A percentile compares a stretch with the other conserved stretches of the same genome.
Evolutionary conservation across 2,113 vertebrate genomes (phyloP).

Genomic region (Gasterosteus nipponicus): DNA sequence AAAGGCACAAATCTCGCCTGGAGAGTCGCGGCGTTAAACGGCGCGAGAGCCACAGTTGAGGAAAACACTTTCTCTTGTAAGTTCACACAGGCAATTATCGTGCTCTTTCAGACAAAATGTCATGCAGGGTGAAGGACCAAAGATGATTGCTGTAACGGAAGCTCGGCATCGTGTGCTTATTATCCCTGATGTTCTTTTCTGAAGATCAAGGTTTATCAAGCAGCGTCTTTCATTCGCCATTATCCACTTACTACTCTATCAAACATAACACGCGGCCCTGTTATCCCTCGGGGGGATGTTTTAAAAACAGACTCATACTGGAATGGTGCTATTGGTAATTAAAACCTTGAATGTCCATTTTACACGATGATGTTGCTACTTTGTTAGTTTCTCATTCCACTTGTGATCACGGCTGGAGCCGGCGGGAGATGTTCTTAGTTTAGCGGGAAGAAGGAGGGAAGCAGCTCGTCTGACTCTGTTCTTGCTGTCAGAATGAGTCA

Average conservation of each 20-base stretch:
- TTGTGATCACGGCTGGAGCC: background rate
- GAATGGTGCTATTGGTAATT: background rate
- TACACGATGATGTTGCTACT: background rate
- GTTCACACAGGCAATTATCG: conserved; percentile 35
- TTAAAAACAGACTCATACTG: conserved; percentile 10
- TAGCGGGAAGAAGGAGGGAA: background rate
- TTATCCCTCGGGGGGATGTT: background rate
- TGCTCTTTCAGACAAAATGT: conserved; percentile 19
- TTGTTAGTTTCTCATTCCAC: background rate
- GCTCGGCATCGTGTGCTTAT: conserved; percentile 20
- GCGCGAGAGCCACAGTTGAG: conserved; percentile 1
- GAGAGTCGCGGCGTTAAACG: conserved; percentile 22
- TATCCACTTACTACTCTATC: conserved; percentile 20
- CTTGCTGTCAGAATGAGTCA: no score
- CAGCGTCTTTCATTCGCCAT: conserved; percentile 39
- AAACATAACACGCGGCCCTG: conserved; percentile 7
- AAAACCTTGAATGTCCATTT: background rate
- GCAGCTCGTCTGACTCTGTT: no score
- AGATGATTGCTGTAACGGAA: conserved; percentile 22
- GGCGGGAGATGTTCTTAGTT: background rate
- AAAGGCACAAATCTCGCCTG: conserved; percentile 34
- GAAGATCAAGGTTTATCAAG: conserved; percentile 49
- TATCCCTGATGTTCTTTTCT: conserved; percentile 34
- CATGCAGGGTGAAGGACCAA: background rate
- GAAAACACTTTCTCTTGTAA: conserved; percentile 27